These are phyloP conservation scores for Pelodytes ibericus DNA, from an alignment of 2,797 vertebrate species.

Conservation along the genomic window DNA sequence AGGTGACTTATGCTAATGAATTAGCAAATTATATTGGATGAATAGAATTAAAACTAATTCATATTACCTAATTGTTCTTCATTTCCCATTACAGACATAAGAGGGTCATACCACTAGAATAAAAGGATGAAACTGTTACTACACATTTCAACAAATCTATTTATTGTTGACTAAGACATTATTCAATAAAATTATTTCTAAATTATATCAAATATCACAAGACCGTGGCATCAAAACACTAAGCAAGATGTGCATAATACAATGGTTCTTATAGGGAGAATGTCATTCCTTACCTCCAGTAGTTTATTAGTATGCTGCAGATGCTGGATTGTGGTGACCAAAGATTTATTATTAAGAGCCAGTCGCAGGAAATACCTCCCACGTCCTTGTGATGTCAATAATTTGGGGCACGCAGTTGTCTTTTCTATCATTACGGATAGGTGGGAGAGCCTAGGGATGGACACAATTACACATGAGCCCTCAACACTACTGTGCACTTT, in stretches of 20 bases:
- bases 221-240: not conserved
- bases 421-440: conserved; percentile 72
- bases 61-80: conserved; percentile 77
- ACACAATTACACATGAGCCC: not conserved
- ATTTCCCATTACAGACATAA: conserved; percentile 73
- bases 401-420: conserved; percentile 69
- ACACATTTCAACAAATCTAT: not conserved
- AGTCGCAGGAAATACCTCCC: conserved; percentile 79
- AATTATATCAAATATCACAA: no score
- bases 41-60: not conserved
- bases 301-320: conserved; percentile 72
- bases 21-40: no score
- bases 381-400: conserved; percentile 75
- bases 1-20: no score
- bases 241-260: no score
- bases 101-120: conserved; percentile 79
- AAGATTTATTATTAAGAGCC: conserved; percentile 74
- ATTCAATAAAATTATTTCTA: no score
- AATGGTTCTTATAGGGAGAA: no score
- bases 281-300: conserved; percentile 67
- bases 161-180: not conserved
- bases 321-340: conserved; percentile 72
- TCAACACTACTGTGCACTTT: no score
- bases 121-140: conserved; percentile 1
- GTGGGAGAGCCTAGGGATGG: conserved; percentile 66